Conservation (phyloP, 2,888 invertebrate genomes). For the Dysmachus trigonus region DNA sequence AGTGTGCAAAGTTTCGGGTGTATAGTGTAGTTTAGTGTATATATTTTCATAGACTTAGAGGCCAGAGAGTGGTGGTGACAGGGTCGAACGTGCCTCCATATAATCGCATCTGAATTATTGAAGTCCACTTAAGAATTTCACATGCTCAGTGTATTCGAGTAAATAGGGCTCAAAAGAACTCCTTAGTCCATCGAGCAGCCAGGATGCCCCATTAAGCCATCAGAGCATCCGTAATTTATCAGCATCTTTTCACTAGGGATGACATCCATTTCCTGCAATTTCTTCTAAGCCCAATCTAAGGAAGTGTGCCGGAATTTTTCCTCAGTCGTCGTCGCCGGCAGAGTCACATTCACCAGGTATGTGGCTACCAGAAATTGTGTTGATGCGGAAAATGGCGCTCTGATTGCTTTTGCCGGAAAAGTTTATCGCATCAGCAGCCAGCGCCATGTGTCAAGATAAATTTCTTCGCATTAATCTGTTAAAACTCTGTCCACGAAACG, state of each 20-base stretch:
- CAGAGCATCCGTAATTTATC: constrained; percentile 48
- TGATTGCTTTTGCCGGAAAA: constrained; percentile 39
- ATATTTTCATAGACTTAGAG: not conserved
- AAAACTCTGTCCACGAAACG: constrained; percentile 16
- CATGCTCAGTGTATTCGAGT: not conserved
- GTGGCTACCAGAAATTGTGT: not conserved
- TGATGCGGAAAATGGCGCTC: constrained; percentile 35
- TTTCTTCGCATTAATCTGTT: constrained; percentile 26
- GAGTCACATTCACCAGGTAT: not conserved
- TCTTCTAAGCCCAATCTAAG: not conserved
- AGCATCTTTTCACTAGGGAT: constrained; percentile 44
- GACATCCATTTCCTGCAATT: constrained; percentile 48
- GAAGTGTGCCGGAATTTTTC: not conserved
- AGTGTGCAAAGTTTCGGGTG: not conserved
- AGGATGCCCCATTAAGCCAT: constrained; percentile 15
- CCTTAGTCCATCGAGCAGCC: not conserved
- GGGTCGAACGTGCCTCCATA: not conserved
- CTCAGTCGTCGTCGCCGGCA: not conserved
- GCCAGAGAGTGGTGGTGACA: not conserved
- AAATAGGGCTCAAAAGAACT: constrained; percentile 20
- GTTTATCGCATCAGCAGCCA: constrained; percentile 30
- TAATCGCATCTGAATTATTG: constrained; percentile 34
- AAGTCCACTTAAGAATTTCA: constrained; percentile 38
- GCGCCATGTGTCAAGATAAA: constrained; percentile 28
- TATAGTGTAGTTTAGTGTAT: not conserved